Evolutionary conservation across 2,888 invertebrate genomes (phyloP).

Genomic region (Lithophane ornitopus): DNA sequence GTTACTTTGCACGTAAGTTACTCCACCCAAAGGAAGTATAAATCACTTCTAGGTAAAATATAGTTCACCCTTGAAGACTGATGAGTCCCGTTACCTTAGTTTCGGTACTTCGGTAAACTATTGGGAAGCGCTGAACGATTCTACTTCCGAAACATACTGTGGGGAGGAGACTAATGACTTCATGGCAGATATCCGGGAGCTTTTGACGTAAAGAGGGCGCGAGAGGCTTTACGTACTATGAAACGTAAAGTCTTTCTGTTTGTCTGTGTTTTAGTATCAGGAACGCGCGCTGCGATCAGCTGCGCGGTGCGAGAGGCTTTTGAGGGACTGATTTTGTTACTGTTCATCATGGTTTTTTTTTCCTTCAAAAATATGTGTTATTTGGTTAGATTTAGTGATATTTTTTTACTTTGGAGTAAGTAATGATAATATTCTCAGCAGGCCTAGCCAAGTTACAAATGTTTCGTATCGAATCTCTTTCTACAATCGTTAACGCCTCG

Average conservation of each 20-base stretch:
- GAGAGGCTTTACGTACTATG: neutral
- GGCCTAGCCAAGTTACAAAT: too few relatives aligned
- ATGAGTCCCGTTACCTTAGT: conserved; percentile 51
- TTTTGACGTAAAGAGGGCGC: neutral
- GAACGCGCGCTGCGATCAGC: neutral
- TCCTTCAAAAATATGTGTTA: neutral
- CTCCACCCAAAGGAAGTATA: conserved; percentile 14
- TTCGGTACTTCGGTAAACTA: conserved; percentile 51
- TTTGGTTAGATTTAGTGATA: neutral
- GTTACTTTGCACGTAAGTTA: conserved; percentile 1
- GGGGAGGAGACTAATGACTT: conserved; percentile 42
- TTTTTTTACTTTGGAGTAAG: neutral
- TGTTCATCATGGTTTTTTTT: neutral
- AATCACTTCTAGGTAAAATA: conserved; percentile 50
- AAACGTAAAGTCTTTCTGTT: neutral
- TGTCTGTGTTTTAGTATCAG: neutral
- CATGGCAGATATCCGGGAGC: neutral
- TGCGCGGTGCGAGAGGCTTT: too few relatives aligned
- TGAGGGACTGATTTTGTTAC: neutral
- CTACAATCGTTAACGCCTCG: too few relatives aligned
- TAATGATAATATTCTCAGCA: neutral
- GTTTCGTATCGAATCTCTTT: too few relatives aligned
- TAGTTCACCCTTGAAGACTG: conserved; percentile 47
- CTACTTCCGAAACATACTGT: conserved; percentile 37
- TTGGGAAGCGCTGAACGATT: conserved; percentile 47